These are phyloP conservation scores for Megaustenia siamemsis DNA, from an alignment of 2,888 invertebrate genomes.

Conservation along the genomic window DNA sequence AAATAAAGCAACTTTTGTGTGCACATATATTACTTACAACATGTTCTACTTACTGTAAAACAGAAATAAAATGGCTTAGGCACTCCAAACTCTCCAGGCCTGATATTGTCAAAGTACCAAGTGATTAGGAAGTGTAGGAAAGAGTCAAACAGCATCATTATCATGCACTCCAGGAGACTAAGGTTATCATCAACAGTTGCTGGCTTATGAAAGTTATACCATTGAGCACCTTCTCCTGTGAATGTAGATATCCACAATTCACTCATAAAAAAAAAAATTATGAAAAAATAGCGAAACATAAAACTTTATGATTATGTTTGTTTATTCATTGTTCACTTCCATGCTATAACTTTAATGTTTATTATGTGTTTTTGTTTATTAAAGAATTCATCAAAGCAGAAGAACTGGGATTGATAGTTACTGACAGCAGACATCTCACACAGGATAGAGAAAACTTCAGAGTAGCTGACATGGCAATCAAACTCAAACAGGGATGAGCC, in stretches of 20 bases:
- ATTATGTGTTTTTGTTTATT: too few relatives aligned
- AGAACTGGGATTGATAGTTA: too few relatives aligned
- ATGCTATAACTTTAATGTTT: too few relatives aligned
- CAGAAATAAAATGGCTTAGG: conserved; percentile 90
- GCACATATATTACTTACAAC: not conserved
- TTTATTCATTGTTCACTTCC: too few relatives aligned
- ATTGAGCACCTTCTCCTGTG: conserved; percentile 75
- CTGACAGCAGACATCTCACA: too few relatives aligned
- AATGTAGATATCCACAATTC: not conserved
- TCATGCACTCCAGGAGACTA: conserved; percentile 83
- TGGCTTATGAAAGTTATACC: conserved; percentile 80
- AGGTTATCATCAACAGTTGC: conserved; percentile 86
- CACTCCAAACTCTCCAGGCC: conserved; percentile 92
- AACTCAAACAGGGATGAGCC: too few relatives aligned
- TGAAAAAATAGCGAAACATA: too few relatives aligned
- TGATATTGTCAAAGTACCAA: conserved; percentile 90
- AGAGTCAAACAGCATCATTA: conserved; percentile 86
- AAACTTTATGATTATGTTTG: too few relatives aligned
- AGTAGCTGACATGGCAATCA: too few relatives aligned
- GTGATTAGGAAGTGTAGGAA: conserved; percentile 88
- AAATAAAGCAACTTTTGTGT: not conserved
- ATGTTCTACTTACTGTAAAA: conserved; percentile 82
- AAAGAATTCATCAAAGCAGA: too few relatives aligned
- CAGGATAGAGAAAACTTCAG: too few relatives aligned
- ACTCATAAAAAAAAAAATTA: too few relatives aligned